Base-by-base conservation (phyloP, 2,113 vertebrate species). In the Galeopterus variegatus region DNA sequence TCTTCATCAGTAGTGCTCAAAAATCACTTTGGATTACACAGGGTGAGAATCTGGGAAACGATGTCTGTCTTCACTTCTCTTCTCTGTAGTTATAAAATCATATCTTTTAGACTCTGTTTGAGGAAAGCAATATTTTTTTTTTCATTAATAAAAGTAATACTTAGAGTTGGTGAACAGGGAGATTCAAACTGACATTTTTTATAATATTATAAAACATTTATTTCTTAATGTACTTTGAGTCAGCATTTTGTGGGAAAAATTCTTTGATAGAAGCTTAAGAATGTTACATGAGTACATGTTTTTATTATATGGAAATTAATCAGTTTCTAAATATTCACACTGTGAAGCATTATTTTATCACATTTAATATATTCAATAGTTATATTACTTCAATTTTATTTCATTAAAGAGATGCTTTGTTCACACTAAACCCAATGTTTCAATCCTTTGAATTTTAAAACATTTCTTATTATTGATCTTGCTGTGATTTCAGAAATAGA, bases 151-250 rank as follows among this genome's bases (percentile, higher is more conserved):
- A 65, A 83, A 84, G 3, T 88, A 65, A 73, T 79, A 14, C 8
- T 82, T 62, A 54, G 14, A 60, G 23, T 65, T 96, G 60, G 2
- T 72, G 69, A 87, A 69, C 14, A 48, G 6, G 24, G 48, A 77
- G 13, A 86, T 60, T 90, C 26, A 87, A 21, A 77, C 24, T 80
- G 93, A 94, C n/a, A 70, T 82, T 73, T 84, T 87, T 88, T 31
- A 69, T 26, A 65, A 14, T 15, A 58, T 41, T 41, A 64, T 67
- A 50, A 13, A 33, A 60, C 28, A 58, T 75, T 23, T 69, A 1
- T 96, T 36, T 72, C 54, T 69, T 54, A 54, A 77, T 50, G 12
- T 73, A 76, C 6, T 81, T 0, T 70, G 4, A 73, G 28, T 24
- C 31, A 81, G 6, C 4, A 52, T 95, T 77, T 33, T 41, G 26